Evolutionary conservation across 2,888 invertebrate genomes (phyloP), one percentile per base, ranked within the genome.

Genomic region (Diadromus collaris): DNA sequence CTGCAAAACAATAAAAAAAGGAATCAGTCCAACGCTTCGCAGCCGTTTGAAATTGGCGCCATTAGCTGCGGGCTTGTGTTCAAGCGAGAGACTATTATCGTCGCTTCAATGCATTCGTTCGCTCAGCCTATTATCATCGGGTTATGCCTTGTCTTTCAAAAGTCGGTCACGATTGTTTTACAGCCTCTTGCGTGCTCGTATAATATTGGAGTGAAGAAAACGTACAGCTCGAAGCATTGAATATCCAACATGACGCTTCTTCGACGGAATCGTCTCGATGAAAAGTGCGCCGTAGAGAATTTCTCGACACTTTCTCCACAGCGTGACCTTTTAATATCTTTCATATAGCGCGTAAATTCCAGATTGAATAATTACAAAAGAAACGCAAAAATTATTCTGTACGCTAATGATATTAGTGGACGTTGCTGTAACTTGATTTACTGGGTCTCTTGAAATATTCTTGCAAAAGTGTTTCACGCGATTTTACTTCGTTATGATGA

Each of bases 1-100:
- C 91, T 91, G 85, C 0, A 83, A 86, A 21, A 32, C 16, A 71
- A 71, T 80, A 72, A 69, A 29, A 65, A 63, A 27, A 27, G 3
- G 24, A 61, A 34, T 38, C 19, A 56, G 3, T 24, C 13, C 16
- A 2, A 6, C 21, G 13, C 4, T 32, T 21, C 21, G 13, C 7
- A 13, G 5, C 2, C 21, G 38, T 64, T 69, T 64, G 64, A 78
- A 73, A 41, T 56, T 73, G 24, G 64, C 73, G 78, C 73, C 41
- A 27, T 24, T 19, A 60, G 38, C 9, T 7, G 69, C 73, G 73
- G 58, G 48, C 68, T 78, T 74, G 44, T 64, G 58, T 65, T 69
- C 65, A 74, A 74, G 41, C 65, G 71, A 54, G 54, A 46, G 34
- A 63, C 46, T 68, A 19, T 54, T 19, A 10, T 65, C 46, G 51